Base-by-base conservation (phyloP, 2,113 vertebrate genomes). In the Calidris pygmaea region DNA sequence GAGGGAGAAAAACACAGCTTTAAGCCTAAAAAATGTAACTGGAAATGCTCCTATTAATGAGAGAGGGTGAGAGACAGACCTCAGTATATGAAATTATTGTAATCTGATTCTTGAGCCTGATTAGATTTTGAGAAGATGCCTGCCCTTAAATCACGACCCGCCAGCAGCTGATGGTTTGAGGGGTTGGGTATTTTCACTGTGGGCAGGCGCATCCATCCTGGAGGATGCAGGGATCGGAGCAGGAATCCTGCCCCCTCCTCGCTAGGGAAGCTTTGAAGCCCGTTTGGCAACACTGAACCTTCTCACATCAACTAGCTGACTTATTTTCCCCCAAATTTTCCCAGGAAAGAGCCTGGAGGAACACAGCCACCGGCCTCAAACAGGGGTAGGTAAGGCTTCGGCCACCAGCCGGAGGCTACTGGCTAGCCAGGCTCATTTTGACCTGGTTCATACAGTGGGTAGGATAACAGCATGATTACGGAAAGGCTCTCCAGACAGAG, bases 231-330 rank as follows among this genome's bases (percentile, higher is more conserved):
- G 35, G 47, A 68, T 56, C 0, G 0, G 60, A 85, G 86, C 30
- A n/a, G 67, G 32, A 75, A 45, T 63, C 29, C 62, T 55, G 48
- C 4, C 14, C 14, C 32, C 29, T 29, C 37, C 45, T 14, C 1
- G 12, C 72, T 59, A 1, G 5, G 79, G 47, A 84, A 73, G 79
- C 10, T 41, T 12, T 1, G 2, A 47, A 68, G 22, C 34, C 30
- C 1, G 0, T 62, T 73, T 34, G 39, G 27, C 55, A 52, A 27
- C 17, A 9, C 32, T 3, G 21, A 89, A 47, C 20, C 17, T 70
- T 27, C 45, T 17, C 17, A 3, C 3, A n/a, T 9, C 2, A 7
- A 48, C 59, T 47, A 41, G 10, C 11, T 5, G 1, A n/a, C 3
- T 5, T 9, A 4, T 39, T 27, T 39, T 58, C 35, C 48, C n/a